phyloP scores from a whole-genome alignment of 2,797 vertebrate species.

The Malurus splendens region DNA sequence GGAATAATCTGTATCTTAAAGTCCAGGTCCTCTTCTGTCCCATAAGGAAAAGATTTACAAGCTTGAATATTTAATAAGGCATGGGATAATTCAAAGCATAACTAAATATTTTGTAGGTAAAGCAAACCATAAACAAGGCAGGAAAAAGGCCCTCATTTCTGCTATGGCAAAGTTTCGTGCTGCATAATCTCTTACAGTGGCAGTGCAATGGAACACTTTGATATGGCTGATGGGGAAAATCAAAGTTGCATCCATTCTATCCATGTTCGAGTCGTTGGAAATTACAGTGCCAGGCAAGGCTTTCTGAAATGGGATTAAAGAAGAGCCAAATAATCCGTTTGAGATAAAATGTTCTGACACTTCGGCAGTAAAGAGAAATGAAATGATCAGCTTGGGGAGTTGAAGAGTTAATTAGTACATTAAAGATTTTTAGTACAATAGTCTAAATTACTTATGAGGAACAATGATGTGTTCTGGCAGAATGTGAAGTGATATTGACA shows the following conservation, averaged over 20 bases:
- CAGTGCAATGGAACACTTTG: conserved; percentile 33
- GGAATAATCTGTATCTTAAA: conserved; percentile 1
- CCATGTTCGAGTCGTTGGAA: conserved; percentile 11
- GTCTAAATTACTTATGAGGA: neutral
- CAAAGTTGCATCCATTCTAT: conserved; percentile 35
- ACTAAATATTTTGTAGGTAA: conserved; percentile 49
- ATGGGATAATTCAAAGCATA: conserved; percentile 25
- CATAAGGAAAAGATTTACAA: conserved; percentile 3
- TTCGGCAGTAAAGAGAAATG: conserved; percentile 23
- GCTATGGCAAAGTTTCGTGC: conserved; percentile 3
- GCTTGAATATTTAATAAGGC: conserved; percentile 21
- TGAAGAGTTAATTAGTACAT: conserved; percentile 55
- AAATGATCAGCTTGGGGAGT: conserved; percentile 12
- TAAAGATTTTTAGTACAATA: neutral
- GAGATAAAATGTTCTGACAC: conserved; percentile 51
- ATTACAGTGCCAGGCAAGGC: conserved; percentile 5
- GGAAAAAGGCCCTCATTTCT: neutral
- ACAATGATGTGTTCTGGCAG: neutral
- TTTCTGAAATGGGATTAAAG: conserved; percentile 65
- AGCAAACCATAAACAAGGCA: conserved; percentile 5
- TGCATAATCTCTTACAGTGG: conserved; percentile 16
- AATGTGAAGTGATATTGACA: neutral
- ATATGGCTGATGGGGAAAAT: conserved; percentile 36
- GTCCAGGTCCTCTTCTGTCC: conserved; percentile 30
- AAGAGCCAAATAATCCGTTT: conserved; percentile 51